Base-by-base conservation (phyloP, 2,888 invertebrate genomes). In the Iselma pallidipennis region DNA sequence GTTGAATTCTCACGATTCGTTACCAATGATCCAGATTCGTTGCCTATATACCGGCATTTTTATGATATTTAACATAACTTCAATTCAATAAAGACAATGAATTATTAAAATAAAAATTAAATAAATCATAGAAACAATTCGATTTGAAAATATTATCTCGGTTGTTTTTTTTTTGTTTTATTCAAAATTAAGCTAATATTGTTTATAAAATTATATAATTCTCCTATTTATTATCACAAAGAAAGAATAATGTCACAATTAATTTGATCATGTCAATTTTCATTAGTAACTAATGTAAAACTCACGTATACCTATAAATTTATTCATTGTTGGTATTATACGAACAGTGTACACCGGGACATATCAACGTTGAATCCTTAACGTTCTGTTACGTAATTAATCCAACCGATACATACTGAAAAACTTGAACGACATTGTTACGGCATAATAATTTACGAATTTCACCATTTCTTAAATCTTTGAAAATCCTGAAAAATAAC, bases 1-100 rank as follows among this genome's bases (percentile, higher is more conserved):
- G 70, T 65, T 71, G 72, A 33, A 56, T 63, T 65, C 69, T 72
- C 68, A 69, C 71, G 69, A 70, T 69, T 72, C 73, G 70, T 74
- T 73, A 71, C 70, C 67, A 68, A 65, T 66, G 67, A 66, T 69
- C 63, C 65, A 59, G 65, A 69, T 70, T 70, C 69, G 71, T 73
- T 70, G 58, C 62, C n/a, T 21, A 42, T 42, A 19, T 19, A 42
- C 9, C 42, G 10, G 42, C 9, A 42, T 12, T 19, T 42, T 19
- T 19, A 42, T 21, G 10, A 42, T 21, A 42, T 42, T 42, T 10
- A 37, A 37, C 37, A 37, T 7, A 37, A 19, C 16, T 19, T 9
- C 16, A 37, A 37, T 37, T 16, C 16, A 16, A 12, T 12, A 29
- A 29, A 12, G 12, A 29, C 2, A 3, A 12, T 29, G 1, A 28